Conservation (phyloP, 2,797 vertebrate species). For the Triplophysa bombifrons region DNA sequence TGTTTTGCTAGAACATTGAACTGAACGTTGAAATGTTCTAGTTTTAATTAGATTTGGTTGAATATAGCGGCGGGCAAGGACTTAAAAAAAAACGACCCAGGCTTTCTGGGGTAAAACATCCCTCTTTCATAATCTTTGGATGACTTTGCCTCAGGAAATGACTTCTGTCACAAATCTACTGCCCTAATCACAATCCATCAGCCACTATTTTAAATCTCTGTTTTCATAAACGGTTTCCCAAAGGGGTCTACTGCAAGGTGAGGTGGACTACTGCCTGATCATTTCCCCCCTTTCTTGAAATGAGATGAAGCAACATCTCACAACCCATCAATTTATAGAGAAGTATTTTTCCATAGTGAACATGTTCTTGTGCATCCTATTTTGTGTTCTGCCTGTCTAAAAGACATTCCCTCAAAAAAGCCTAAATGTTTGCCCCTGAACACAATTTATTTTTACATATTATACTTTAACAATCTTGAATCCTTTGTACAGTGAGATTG, state of each 20-base stretch:
- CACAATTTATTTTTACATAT: too few relatives aligned
- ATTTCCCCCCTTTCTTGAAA: constrained; percentile 44
- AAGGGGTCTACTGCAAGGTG: constrained; percentile 17
- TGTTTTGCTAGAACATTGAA: constrained; percentile 26
- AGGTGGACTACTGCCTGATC: constrained; percentile 37
- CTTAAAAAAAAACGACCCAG: not conserved
- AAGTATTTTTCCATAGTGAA: constrained; percentile 21
- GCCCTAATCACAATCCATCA: constrained; percentile 52
- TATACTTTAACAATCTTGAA: too few relatives aligned
- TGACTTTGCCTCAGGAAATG: constrained; percentile 57
- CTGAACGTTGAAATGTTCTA: not conserved
- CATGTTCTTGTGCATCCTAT: constrained; percentile 26
- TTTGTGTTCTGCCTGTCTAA: constrained; percentile 9
- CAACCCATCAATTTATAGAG: constrained; percentile 48
- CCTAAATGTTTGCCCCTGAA: too few relatives aligned
- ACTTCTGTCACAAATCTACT: constrained; percentile 53
- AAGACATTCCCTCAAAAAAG: not conserved
- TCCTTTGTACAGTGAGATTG: too few relatives aligned
- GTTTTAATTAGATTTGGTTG: constrained; percentile 33
- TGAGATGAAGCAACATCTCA: constrained; percentile 51
- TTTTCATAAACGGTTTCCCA: constrained; percentile 50
- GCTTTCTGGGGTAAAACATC: constrained; percentile 20
- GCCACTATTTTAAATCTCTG: constrained; percentile 49
- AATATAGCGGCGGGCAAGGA: not conserved
- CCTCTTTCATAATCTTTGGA: constrained; percentile 42